These are phyloP conservation scores for Menura novaehollandiae DNA, from an alignment of 2,113 vertebrate genomes.

Conservation along the genomic window DNA sequence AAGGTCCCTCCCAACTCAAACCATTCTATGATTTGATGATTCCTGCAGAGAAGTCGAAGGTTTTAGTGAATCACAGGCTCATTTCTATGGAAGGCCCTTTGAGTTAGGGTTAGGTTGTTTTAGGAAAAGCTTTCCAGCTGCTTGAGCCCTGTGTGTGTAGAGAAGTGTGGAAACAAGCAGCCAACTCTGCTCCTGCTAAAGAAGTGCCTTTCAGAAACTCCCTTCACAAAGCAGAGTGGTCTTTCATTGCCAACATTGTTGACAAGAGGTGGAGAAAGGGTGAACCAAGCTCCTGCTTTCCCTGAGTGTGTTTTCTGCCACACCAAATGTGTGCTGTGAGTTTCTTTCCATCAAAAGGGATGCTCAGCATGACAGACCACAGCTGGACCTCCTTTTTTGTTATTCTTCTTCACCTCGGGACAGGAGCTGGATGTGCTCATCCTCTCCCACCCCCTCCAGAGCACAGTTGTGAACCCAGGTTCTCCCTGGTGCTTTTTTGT, in stretches of 20 bases:
- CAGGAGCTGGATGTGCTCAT: neutral
- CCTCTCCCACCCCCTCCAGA: neutral
- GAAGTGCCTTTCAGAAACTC: neutral
- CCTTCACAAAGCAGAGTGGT: neutral
- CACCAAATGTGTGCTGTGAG: neutral
- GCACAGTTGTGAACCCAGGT: neutral
- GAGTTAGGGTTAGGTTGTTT: neutral
- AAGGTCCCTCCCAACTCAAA: neutral
- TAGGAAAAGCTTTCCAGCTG: neutral
- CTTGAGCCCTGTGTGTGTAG: neutral
- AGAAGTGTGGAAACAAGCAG: neutral
- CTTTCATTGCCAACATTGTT: fast-evolving
- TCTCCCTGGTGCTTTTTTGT: neutral
- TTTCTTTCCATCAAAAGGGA: neutral
- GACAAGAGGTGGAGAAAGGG: neutral
- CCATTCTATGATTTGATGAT: neutral
- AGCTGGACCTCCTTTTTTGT: neutral
- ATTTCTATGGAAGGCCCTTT: neutral
- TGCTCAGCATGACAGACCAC: neutral
- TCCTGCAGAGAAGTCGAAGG: neutral
- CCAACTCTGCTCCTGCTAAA: neutral
- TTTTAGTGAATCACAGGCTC: neutral
- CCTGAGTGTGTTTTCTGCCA: neutral
- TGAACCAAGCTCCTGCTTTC: neutral
- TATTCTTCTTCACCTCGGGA: neutral